Conservation (phyloP, 2,113 vertebrate genomes). For the Toxostoma redivivum region DNA sequence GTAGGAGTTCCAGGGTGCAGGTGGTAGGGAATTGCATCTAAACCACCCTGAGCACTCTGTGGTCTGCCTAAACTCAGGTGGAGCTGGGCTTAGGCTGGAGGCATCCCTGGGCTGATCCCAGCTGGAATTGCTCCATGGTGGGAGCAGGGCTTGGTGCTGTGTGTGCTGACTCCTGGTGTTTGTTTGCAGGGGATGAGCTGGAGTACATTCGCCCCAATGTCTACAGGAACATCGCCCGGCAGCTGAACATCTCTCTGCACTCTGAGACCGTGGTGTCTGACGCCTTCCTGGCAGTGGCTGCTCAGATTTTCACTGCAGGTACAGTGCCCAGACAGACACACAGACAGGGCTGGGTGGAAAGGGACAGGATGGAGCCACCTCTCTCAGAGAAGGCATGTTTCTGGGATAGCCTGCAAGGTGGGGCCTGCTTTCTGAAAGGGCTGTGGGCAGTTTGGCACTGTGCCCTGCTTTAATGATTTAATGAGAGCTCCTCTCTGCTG, state of each 20-base stretch:
- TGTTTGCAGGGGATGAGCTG: conserved; percentile 87
- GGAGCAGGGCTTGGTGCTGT: background rate
- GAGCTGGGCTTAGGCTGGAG: background rate
- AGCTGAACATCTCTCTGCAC: conserved; percentile 89
- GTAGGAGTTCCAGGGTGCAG: background rate
- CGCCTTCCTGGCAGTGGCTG: conserved; percentile 91
- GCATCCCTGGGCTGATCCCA: background rate
- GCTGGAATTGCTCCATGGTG: rapidly evolving
- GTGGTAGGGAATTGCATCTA: background rate
- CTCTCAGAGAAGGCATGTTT: background rate
- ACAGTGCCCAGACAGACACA: background rate
- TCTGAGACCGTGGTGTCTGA: conserved; percentile 88
- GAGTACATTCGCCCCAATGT: conserved; percentile 91
- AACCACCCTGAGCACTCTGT: background rate
- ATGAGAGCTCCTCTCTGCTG: background rate
- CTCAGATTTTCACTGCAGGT: conserved; percentile 95
- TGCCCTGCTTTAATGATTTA: background rate
- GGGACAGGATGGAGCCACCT: background rate
- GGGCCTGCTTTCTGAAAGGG: background rate
- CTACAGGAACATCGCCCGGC: conserved; percentile 89
- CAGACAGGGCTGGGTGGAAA: background rate
- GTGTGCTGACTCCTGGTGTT: background rate
- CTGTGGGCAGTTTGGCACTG: background rate
- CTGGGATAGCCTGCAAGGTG: background rate
- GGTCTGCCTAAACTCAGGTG: background rate